These are phyloP conservation scores for Andrena praecox DNA, from an alignment of 2,888 invertebrate species.

Conservation along the genomic window DNA sequence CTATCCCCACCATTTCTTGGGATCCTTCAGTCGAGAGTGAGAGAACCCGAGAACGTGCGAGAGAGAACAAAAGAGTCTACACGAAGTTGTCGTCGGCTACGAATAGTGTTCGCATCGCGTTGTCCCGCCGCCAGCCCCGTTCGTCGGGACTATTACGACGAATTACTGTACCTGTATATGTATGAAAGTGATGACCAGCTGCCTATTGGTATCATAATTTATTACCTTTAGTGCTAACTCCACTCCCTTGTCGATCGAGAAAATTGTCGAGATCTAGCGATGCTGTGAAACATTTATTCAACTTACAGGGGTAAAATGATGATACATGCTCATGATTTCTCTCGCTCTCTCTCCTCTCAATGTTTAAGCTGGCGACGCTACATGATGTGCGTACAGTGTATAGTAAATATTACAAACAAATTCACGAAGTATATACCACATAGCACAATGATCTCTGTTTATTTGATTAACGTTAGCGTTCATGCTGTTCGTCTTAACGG, in stretches of 20 bases:
- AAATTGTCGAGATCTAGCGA: constrained; percentile 56
- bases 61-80: too few relatives aligned
- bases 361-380: constrained; percentile 67
- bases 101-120: too few relatives aligned
- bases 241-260: constrained; percentile 45
- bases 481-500: constrained; percentile 13
- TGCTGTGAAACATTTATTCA: constrained; percentile 83
- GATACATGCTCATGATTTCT: constrained; percentile 74
- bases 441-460: constrained; percentile 66
- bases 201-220: constrained; percentile 31
- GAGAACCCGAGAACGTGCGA: too few relatives aligned
- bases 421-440: constrained; percentile 75
- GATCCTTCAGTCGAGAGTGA: too few relatives aligned
- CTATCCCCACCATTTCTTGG: too few relatives aligned
- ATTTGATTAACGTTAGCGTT: constrained; percentile 46
- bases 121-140: too few relatives aligned
- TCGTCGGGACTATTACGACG: too few relatives aligned
- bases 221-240: constrained; percentile 45
- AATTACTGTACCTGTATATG: too few relatives aligned
- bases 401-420: constrained; percentile 74
- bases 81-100: too few relatives aligned
- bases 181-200: constrained; percentile 36
- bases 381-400: constrained; percentile 75
- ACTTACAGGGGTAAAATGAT: constrained; percentile 78
- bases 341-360: constrained; percentile 44